Evolutionary conservation across 2,888 invertebrate species (phyloP), one percentile per base, ranked within the genome.

Genomic region (Axea sp.): DNA sequence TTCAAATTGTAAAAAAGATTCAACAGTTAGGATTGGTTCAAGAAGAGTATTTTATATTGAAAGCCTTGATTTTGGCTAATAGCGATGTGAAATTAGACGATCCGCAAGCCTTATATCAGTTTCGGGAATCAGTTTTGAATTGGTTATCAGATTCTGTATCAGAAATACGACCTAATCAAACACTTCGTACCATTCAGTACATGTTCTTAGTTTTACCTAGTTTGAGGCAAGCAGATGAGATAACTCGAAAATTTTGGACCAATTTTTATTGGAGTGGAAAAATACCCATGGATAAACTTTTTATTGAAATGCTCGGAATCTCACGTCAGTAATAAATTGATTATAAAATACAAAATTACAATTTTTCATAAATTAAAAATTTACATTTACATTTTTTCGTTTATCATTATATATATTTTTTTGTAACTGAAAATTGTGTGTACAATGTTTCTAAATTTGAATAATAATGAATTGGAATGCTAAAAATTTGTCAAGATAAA

Each of bases 291-390:
- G 97, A 98, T 90, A 97, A 98, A 88, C 92, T 98, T 53, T 97
- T 98, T 89, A 92, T 96, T 41, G 97, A 98, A 90, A 98, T 98
- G 97, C 90, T 98, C 69, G 97, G 97, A 88, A 93, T 94, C 0
- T 85, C 86, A 55, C 83, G 83, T 67, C 84, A 86, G 73, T 86
- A 87, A 86, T 87, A 85, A 87, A 79, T 37, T 33, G n/a, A n/a
- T n/a, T n/a, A n/a, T n/a, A n/a, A n/a, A n/a, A n/a, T n/a, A n/a
- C n/a, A n/a, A n/a, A n/a, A n/a, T n/a, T n/a, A n/a, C n/a, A n/a
- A n/a, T n/a, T n/a, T n/a, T n/a, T n/a, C n/a, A n/a, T n/a, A n/a
- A n/a, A n/a, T n/a, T n/a, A n/a, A n/a, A n/a, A n/a, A n/a, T n/a
- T n/a, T n/a, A n/a, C n/a, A n/a, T n/a, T n/a, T n/a, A n/a, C n/a